Evolutionary conservation across 2,888 invertebrate species (phyloP).

Genomic region (Xylota segnis): DNA sequence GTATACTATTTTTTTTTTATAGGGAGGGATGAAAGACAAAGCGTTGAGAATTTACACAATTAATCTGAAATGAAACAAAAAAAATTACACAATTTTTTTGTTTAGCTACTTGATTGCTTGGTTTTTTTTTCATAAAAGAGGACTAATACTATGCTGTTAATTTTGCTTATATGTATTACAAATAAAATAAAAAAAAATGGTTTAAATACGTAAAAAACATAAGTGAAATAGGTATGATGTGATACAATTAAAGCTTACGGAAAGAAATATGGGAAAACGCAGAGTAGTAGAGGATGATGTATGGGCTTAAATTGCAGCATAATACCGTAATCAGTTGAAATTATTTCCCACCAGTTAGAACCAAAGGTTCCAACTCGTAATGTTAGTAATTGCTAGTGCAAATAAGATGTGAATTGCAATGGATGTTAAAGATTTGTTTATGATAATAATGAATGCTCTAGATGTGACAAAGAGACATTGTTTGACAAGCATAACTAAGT

Average conservation of each 20-base stretch:
- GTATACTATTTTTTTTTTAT: constrained; percentile 70
- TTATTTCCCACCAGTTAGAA: constrained; percentile 43
- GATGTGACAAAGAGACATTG: neutral
- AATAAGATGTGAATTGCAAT: constrained; percentile 33
- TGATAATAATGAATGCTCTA: constrained; percentile 3
- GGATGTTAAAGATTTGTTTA: neutral
- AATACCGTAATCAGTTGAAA: constrained; percentile 36
- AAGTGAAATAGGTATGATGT: constrained; percentile 16
- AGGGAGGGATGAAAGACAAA: constrained; percentile 77
- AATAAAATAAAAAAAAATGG: constrained; percentile 33
- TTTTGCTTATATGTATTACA: constrained; percentile 44
- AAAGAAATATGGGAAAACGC: constrained; percentile 45
- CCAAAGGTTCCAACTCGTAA: constrained; percentile 32
- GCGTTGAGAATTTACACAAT: constrained; percentile 81
- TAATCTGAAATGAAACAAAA: constrained; percentile 83
- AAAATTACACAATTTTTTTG: constrained; percentile 79
- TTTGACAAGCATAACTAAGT: neutral
- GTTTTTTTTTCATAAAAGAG: constrained; percentile 55
- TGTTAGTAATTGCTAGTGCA: constrained; percentile 50
- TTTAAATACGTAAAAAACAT: constrained; percentile 35
- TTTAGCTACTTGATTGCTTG: constrained; percentile 67
- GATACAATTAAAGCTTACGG: constrained; percentile 67
- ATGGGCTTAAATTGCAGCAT: constrained; percentile 34
- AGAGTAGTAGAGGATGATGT: constrained; percentile 41
- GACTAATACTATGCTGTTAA: constrained; percentile 67